Percentiles rank a stretch among this genome's conserved stretches.
phyloP scores from a whole-genome alignment of 2,888 invertebrate species.

The Orthosia gracilis region DNA sequence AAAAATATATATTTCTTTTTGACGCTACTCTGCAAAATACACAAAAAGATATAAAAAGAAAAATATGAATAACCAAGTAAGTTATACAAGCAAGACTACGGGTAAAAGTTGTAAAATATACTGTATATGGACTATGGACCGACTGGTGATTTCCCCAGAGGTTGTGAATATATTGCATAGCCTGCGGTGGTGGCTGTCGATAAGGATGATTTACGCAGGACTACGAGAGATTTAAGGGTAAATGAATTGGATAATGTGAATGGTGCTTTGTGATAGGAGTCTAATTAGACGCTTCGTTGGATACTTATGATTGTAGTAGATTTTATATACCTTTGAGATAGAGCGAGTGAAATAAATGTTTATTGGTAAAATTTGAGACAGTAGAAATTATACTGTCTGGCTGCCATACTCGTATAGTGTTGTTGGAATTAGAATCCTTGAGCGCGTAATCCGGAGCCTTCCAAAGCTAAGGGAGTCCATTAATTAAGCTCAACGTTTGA shows the following conservation, averaged over 20 bases:
- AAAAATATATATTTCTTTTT: neutral
- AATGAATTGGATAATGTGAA: conserved; percentile 38
- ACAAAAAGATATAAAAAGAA: neutral
- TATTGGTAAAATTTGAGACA: neutral
- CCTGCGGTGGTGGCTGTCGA: conserved; percentile 36
- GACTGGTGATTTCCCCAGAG: conserved; percentile 50
- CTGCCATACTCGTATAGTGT: neutral
- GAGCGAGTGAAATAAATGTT: neutral
- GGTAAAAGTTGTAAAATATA: conserved; percentile 23
- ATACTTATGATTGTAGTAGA: conserved; percentile 9
- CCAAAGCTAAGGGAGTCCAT: neutral
- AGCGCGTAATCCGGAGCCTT: neutral
- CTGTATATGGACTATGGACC: conserved; percentile 24
- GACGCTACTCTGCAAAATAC: neutral
- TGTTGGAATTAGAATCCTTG: neutral
- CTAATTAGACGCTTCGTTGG: conserved; percentile 43
- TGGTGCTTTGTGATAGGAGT: conserved; percentile 22
- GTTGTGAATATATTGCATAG: conserved; percentile 22
- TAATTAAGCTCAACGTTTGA: conserved; percentile 6
- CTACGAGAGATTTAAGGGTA: conserved; percentile 41
- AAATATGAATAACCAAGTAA: conserved; percentile 14
- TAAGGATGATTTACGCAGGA: conserved; percentile 51
- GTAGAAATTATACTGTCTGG: neutral
- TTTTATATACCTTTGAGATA: neutral
- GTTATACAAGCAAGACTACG: neutral